Evolutionary conservation across 2,888 invertebrate species (phyloP), one percentile per base, ranked within the genome.

Genomic region (Nebria salina): DNA sequence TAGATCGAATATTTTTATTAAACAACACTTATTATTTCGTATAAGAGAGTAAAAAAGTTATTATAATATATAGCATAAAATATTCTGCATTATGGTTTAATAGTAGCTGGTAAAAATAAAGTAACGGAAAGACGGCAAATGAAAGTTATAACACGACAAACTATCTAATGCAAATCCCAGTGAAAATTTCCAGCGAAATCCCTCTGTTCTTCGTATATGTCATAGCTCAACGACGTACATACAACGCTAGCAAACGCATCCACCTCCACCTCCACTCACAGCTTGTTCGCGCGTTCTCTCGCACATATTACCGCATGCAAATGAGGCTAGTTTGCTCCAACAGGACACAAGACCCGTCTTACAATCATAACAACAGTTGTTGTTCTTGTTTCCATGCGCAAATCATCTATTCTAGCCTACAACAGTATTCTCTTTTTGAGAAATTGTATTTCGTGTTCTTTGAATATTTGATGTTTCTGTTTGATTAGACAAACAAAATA

Each of bases 291-390:
- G 34, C 8, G 54, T 54, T 54, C 34, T 34, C 41, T 66, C 76
- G 76, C 76, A 76, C 76, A 76, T 76, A 76, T 76, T 76, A 76
- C 70, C 76, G 76, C 76, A 76, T 76, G 76, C 76, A 76, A 76
- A 76, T 76, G 76, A 76, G 54, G 76, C 76, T 54, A 26, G 75
- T 65, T 76, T 42, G 42, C 68, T 68, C 54, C 1, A 54, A 54
- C 7, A 54, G 54, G 54, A 54, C 54, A 13, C 54, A 54, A 13
- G 11, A 54, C 54, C 54, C 54, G 54, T 54, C 54, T 54, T 54
- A 54, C 7, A 54, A 54, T 54, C 54, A 54, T 54, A 54, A 54
- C 8, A 54, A 54, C 54, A 11, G 54, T 54, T 54, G 54, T 54
- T 54, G 54, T 54, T 13, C 13, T 54, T 54, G 54, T 54, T 54